These are phyloP conservation scores for Ophiodon elongatus DNA, from an alignment of 2,113 vertebrate species.

Conservation along the genomic window DNA sequence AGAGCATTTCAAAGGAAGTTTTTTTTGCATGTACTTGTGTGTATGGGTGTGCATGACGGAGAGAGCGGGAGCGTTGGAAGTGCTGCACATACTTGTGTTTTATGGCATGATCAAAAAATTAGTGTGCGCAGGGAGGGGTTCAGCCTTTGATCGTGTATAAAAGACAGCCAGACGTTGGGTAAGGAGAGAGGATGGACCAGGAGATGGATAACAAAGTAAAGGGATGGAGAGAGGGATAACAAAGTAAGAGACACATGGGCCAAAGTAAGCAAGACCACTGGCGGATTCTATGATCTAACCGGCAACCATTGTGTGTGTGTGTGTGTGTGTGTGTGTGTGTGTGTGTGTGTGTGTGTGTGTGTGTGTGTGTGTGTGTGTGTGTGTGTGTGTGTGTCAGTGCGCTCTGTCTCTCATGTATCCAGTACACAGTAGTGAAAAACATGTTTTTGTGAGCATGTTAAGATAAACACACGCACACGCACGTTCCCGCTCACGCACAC, in stretches of 20 bases:
- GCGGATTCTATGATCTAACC: slow-evolving; percentile 49
- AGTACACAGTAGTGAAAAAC: slow-evolving; percentile 68
- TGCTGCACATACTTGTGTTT: slow-evolving; percentile 13
- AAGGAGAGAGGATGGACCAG: slow-evolving; percentile 39
- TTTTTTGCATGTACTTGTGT: background rate
- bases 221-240: slow-evolving; percentile 60
- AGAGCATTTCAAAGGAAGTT: background rate
- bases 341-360: slow-evolving; percentile 12
- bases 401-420: slow-evolving; percentile 27
- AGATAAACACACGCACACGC: slow-evolving; percentile 17
- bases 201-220: slow-evolving; percentile 48
- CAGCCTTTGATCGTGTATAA: slow-evolving; percentile 67
- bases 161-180: slow-evolving; percentile 45
- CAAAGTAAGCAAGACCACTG: slow-evolving; percentile 72
- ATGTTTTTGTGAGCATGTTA: slow-evolving; percentile 66
- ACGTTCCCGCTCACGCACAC: slow-evolving; percentile 13
- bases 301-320: slow-evolving; percentile 10
- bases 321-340: slow-evolving; percentile 14
- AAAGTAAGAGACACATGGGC: slow-evolving; percentile 53
- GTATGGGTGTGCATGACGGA: background rate
- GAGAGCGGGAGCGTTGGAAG: background rate
- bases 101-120: slow-evolving; percentile 47
- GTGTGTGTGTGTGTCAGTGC: background rate
- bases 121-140: slow-evolving; percentile 39
- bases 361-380: slow-evolving; percentile 16